Evolutionary conservation across 2,888 invertebrate species (phyloP).

Genomic region (Acanthopleura granulata): DNA sequence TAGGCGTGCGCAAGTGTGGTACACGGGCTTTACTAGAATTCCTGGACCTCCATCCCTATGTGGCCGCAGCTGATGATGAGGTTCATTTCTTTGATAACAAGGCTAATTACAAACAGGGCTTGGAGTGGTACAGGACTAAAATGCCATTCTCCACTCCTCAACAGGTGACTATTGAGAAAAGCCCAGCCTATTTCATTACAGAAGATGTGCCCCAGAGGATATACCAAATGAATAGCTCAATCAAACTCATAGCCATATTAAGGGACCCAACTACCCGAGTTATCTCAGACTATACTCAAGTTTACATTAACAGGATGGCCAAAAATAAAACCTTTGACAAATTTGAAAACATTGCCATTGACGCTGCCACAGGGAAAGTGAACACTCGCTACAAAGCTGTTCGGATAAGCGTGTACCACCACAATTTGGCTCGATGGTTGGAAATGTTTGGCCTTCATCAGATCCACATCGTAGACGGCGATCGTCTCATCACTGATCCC

Average conservation of each 20-base stretch:
- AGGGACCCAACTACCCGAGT: slow-evolving; percentile 96
- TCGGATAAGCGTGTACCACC: slow-evolving; percentile 66
- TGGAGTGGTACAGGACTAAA: slow-evolving; percentile 90
- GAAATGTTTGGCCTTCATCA: slow-evolving; percentile 92
- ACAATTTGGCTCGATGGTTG: slow-evolving; percentile 91
- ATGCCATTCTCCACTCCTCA: slow-evolving; percentile 94
- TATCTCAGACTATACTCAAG: slow-evolving; percentile 96
- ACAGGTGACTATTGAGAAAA: slow-evolving; percentile 97
- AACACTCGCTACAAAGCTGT: slow-evolving; percentile 71
- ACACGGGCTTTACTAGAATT: slow-evolving; percentile 71
- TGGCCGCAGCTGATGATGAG: slow-evolving; percentile 94
- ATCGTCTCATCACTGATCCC: slow-evolving; percentile 63
- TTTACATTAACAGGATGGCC: slow-evolving; percentile 76
- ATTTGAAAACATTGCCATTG: slow-evolving; percentile 70
- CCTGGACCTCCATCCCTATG: slow-evolving; percentile 74
- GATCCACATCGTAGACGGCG: slow-evolving; percentile 88
- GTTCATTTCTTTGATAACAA: slow-evolving; percentile 96
- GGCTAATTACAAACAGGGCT: slow-evolving; percentile 86
- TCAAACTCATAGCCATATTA: slow-evolving; percentile 90
- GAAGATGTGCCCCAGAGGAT: slow-evolving; percentile 95
- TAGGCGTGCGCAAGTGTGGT: slow-evolving; percentile 71
- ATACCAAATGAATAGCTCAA: slow-evolving; percentile 91
- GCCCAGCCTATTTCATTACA: slow-evolving; percentile 97
- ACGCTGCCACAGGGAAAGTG: slow-evolving; percentile 64
- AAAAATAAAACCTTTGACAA: slow-evolving; percentile 57